Evolutionary conservation across 2,797 vertebrate genomes (phyloP).

Genomic region (Clarias platycephalus): DNA sequence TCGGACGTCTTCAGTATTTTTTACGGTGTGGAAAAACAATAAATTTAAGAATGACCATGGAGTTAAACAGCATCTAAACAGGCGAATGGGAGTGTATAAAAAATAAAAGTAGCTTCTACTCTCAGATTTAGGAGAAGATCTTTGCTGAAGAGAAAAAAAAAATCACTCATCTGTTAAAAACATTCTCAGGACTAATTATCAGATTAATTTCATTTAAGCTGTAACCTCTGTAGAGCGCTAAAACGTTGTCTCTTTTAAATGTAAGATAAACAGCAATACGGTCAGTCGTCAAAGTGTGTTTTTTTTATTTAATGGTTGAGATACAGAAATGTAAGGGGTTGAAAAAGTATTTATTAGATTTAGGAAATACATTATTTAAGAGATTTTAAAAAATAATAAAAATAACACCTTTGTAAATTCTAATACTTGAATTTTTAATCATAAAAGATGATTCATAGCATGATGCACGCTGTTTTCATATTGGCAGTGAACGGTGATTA

Average conservation of each 20-base stretch:
- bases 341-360: slow-evolving; percentile 1
- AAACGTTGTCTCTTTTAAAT: neutral
- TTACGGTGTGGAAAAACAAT: no score
- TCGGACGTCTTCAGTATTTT: no score
- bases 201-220: neutral
- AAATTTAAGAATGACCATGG: no score
- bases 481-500: slow-evolving; percentile 44
- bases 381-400: neutral
- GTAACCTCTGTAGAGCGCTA: no score
- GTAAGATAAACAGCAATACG: neutral
- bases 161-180: neutral
- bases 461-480: neutral
- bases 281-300: neutral
- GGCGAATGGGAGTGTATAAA: neutral
- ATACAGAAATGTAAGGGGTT: slow-evolving; percentile 9
- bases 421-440: slow-evolving; percentile 22
- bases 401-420: neutral
- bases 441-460: neutral
- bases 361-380: neutral
- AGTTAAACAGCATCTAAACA: no score
- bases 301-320: slow-evolving; percentile 45
- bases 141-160: neutral
- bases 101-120: neutral
- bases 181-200: neutral
- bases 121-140: neutral